Base-by-base conservation (phyloP, 2,888 invertebrate genomes). In the Apotomis capreana region DNA sequence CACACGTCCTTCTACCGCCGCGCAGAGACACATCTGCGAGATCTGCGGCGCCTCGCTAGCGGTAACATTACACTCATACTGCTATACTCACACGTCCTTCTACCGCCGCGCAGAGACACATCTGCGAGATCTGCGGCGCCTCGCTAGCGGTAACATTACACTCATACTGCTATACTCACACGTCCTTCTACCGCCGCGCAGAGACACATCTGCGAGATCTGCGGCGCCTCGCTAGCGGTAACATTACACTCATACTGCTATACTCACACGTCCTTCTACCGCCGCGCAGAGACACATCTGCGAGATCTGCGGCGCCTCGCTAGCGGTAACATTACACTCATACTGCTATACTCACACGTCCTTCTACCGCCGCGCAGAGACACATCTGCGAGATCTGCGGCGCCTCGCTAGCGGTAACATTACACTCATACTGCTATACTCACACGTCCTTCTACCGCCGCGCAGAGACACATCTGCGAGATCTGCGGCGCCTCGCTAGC, bases 121-220 rank as follows among this genome's bases (percentile, higher is more conserved):
- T 93, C 68, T 93, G 92, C 58, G 92, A 93, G 77, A 85, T 91
- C 4, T 93, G 92, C 73, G 92, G 92, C 0, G 89, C 86, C 5
- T 91, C 89, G 0, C 78, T 93, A 0, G 92, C 92, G 57, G 92
- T 92, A n/a, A 85, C 84, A 40, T 40, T 40, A 15, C 15, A 15
- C 15, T 15, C 15, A 0, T 15, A 15, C 15, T 15, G 15, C 15
- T 15, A 15, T 15, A 15, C 15, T 15, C 78, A 91, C 0, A 91
- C 89, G 0, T 89, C 89, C 0, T 88, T 89, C 84, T 85, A 79
- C 73, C 78, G 79, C 87, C 54, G 76, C 76, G 0, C 81, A 82
- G 73, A 73, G 88, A 1, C 86, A 90, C 74, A 89, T 93, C 68
- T 93, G 92, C 58, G 92, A 93, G 77, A 85, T 91, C 4, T 93